phyloP scores from a whole-genome alignment of 2,888 invertebrate species.

The Branchipolynoe longqiensis region DNA sequence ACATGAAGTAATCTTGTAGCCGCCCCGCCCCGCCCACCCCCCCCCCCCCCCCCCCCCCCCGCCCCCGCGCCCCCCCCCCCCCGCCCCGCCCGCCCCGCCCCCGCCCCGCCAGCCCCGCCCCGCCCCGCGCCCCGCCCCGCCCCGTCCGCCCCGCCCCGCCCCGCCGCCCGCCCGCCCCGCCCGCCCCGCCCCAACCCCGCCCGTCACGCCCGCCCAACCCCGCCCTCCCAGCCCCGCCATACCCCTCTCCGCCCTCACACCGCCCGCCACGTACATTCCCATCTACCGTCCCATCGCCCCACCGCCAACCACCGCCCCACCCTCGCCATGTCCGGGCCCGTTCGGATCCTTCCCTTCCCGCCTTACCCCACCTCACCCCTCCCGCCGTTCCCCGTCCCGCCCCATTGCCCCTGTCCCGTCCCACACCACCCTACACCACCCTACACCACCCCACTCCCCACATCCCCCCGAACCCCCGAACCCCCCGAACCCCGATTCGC shows the following conservation, averaged over 20 bases:
- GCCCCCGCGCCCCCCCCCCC: not conserved
- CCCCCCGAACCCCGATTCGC: slow-evolving; percentile 29
- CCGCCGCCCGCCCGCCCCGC: not conserved
- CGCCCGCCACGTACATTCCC: not conserved
- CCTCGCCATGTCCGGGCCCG: slow-evolving; percentile 30
- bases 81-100: not conserved
- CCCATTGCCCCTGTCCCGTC: not conserved
- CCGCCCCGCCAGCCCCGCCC: not conserved
- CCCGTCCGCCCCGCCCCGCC: not conserved
- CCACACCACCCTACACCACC: not conserved
- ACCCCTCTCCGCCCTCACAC: not conserved
- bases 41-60: not conserved
- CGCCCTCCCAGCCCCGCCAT: not conserved
- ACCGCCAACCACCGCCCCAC: not conserved
- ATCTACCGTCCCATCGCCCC: not conserved
- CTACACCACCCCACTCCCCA: not conserved
- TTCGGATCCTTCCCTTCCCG: not conserved
- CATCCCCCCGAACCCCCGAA: not conserved
- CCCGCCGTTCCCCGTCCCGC: not conserved
- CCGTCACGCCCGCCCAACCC: not conserved
- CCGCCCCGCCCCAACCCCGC: too few relatives aligned
- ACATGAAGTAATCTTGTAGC: too few relatives aligned
- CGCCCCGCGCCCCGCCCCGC: not conserved
- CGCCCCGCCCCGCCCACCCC: not conserved
- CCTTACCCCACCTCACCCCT: not conserved